phyloP scores from a whole-genome alignment of 1,140 invertebrate species.

The Lutraria rhynchaena region DNA sequence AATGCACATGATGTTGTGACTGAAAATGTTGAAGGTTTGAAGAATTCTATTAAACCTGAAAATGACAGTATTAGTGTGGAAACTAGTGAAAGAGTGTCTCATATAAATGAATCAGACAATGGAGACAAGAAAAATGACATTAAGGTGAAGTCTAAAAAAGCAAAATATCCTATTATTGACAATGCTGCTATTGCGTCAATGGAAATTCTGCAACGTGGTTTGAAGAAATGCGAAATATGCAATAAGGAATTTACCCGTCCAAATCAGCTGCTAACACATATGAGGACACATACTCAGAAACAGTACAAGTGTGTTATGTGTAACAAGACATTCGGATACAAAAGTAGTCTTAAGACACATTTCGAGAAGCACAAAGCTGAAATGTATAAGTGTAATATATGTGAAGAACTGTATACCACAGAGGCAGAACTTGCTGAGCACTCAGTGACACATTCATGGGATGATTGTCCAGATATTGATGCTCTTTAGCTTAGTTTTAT shows the following conservation, averaged over 20 bases:
- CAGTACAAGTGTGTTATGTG: constrained; percentile 96
- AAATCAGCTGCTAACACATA: constrained; percentile 90
- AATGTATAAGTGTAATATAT: constrained; percentile 56
- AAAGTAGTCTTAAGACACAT: constrained; percentile 92
- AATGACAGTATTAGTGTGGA: constrained; percentile 6
- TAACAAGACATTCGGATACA: constrained; percentile 93
- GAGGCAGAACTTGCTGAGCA: constrained; percentile 50
- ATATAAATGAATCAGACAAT: neutral
- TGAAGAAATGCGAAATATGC: constrained; percentile 51
- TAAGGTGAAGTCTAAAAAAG: constrained; percentile 27
- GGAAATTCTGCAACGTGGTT: constrained; percentile 46
- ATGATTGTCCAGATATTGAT: constrained; percentile 51
- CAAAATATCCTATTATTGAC: constrained; percentile 41
- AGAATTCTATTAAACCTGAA: neutral
- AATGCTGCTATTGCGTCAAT: constrained; percentile 41
- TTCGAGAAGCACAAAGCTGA: constrained; percentile 80
- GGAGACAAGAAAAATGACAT: neutral
- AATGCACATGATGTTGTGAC: too few species aligned
- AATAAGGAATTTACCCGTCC: constrained; percentile 55
- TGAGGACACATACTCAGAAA: constrained; percentile 93
- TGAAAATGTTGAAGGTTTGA: too few species aligned
- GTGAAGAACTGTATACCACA: constrained; percentile 60
- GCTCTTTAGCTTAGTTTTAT: constrained; percentile 21
- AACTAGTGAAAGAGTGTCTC: neutral
- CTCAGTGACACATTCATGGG: constrained; percentile 53